Evolutionary conservation across 2,113 vertebrate species (phyloP), one percentile per base, ranked within the genome.

Genomic region (Ia io): DNA sequence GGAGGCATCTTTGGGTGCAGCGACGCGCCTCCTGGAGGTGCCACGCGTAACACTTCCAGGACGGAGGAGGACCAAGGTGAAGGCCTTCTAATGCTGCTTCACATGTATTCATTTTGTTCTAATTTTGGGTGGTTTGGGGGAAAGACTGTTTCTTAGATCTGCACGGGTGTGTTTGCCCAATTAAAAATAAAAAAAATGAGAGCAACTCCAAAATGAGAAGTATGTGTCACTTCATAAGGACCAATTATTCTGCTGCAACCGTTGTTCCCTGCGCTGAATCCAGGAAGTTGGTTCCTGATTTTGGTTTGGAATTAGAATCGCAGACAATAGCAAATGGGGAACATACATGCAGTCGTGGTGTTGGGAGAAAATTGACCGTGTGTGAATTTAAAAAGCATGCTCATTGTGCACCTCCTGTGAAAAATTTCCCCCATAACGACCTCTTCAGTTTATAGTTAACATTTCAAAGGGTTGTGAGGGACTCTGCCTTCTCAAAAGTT

Each of bases 381-480:
- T 92, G 91, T 90, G 92, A 96, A 84, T 97, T 94, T 97, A 74
- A 97, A 97, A 97, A 96, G 92, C 63, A 63, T 96, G 77, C 88
- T 79, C 90, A 42, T 90, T 70, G 83, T 95, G 96, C 71, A 94
- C 88, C 83, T 98, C 98, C 96, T 95, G 95, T 91, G 96, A 93
- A 85, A 96, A 97, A 87, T 86, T 93, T 97, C 95, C 53, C 96
- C 97, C 78, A 67, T 96, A 96, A 96, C 14, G 95, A 96, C 97
- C 96, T 95, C 96, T 96, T 96, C 97, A 87, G 85, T 89, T 98
- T 90, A 91, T 95, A 93, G 97, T 98, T 98, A 98, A 97, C 97
- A 98, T 98, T 98, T 98, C 97, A 98, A 98, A 98, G 98, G 97
- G 95, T 74, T 96, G 95, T 59, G 88, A 71, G 95, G 95, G 95